Base-by-base conservation (phyloP, 92 coral and sea anemone genomes). In the Desmophyllum pertusum region DNA sequence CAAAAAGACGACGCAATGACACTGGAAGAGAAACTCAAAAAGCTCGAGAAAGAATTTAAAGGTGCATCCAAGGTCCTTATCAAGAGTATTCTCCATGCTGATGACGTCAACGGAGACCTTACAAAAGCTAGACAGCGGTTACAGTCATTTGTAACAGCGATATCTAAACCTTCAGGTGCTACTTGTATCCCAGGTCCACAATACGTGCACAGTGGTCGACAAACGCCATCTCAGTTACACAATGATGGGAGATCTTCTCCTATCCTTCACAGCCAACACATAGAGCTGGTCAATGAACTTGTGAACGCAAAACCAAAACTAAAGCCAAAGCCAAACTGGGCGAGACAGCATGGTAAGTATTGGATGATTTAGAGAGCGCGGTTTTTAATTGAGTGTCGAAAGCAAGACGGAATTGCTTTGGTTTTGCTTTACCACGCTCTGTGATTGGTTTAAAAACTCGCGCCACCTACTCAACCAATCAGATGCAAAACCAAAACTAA, bases 61-160 rank as follows among this genome's bases (percentile, higher is more conserved):
- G 2, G 62, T 53, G 33, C 25, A 45, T 59, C 38, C 59, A 80
- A 17, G 84, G 37, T 23, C 50, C 48, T 25, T 18, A 45, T 18
- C 10, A 7, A 53, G 48, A 63, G 27, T 15, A 52, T 10, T 53
- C 10, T 27, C 36, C 36, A 48, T 5, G 10, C 30, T 27, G 51
- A 80, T 6, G 76, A 80, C 14, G 84, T 66, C 10, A 27, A 36
- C 43, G 25, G 51, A 29, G 64, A 80, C 46, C 31, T 65, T 21
- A n/a, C n/a, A n/a, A n/a, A n/a, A n/a, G n/a, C n/a, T n/a, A n/a
- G n/a, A n/a, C n/a, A n/a, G n/a, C n/a, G 55, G 11, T 6, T 50
- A 50, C 55, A 50, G 18, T 3, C 13, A 50, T 50, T 50, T 50
- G 55, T 13, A 50, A 15, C 55, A 10, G 13, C 7, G 55, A 50